These are phyloP conservation scores for Carposina sasakii DNA, from an alignment of 1,140 invertebrate species.

Conservation along the genomic window DNA sequence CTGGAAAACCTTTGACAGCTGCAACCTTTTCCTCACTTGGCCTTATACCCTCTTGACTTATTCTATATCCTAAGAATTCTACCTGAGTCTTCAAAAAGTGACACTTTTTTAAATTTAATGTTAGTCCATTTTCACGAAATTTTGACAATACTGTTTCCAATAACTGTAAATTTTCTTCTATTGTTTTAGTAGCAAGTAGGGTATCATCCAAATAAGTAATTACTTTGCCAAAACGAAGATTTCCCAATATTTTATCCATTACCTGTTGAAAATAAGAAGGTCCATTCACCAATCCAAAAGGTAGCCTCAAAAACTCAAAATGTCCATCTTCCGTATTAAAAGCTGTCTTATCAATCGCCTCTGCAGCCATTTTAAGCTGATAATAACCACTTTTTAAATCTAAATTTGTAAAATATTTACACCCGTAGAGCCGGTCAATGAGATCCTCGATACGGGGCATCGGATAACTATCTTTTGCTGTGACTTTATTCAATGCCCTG, in stretches of 20 bases:
- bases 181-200: conserved; percentile 13
- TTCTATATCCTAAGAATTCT: neutral
- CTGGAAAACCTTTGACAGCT: conserved; percentile 11
- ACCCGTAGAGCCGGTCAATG: conserved; percentile 9
- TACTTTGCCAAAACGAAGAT: conserved; percentile 11
- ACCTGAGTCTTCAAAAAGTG: no score
- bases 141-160: no score
- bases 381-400: conserved; percentile 1
- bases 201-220: conserved; percentile 27
- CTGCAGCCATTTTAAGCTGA: conserved; percentile 9
- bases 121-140: no score
- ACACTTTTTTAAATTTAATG: no score
- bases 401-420: conserved; percentile 2
- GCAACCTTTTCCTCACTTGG: neutral
- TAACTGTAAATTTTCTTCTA: conserved; percentile 20
- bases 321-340: conserved; percentile 34
- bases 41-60: neutral
- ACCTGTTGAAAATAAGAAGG: conserved; percentile 21
- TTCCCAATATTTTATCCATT: conserved; percentile 19
- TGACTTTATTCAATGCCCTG: conserved; percentile 12
- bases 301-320: conserved; percentile 31
- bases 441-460: conserved; percentile 17
- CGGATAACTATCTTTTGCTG: conserved; percentile 16
- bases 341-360: conserved; percentile 27
- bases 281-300: conserved; percentile 26